Base-by-base conservation (phyloP, 2,797 vertebrate genomes). In the Gambusia yucatana region DNA sequence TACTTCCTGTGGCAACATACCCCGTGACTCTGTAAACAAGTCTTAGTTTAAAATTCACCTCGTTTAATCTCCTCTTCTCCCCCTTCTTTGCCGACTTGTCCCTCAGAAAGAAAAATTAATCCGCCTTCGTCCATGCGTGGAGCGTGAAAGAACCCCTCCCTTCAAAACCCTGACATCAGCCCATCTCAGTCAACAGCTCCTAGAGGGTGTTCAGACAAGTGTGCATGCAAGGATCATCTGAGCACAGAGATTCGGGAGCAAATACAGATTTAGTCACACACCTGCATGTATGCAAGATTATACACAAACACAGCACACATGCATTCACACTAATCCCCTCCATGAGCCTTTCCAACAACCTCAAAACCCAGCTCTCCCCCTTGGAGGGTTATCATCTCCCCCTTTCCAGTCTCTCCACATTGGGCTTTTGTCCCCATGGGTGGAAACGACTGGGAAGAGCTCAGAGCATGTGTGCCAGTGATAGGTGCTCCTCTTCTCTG, bases 1-100 rank as follows among this genome's bases (percentile, higher is more conserved):
- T 84, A 87, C 88, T 88, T 88, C 87, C 79, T 77, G 80, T 89
- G 90, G 88, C 87, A 91, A 86, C 86, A 86, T 80, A 89, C 77
- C 83, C 86, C 70, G 72, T 83, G 88, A 94, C 90, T 93, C 82
- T 91, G 90, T 94, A 93, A 94, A 94, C 93, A 95, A 93, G 86
- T 87, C 84, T 88, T 81, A 78, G 82, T 94, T 94, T 91, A 92
- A 93, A 92, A 94, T 92, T 91, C 92, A 91, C 90, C 90, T 86
- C 82, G 85, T 92, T 90, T 91, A 94, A 94, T 93, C 93, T 87
- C 83, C 78, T 65, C 85, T 81, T 57, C 87, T 69, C 76, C 50
- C 70, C 71, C 70, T 55, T 70, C 20, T 78, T 87, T 81, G 84
- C 90, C 73, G 61, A 82, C 80, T 77, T 83, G 80, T 81, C 52